phyloP scores from a whole-genome alignment of 1,140 invertebrate species.

The Drosophila pseudoobscura region DNA sequence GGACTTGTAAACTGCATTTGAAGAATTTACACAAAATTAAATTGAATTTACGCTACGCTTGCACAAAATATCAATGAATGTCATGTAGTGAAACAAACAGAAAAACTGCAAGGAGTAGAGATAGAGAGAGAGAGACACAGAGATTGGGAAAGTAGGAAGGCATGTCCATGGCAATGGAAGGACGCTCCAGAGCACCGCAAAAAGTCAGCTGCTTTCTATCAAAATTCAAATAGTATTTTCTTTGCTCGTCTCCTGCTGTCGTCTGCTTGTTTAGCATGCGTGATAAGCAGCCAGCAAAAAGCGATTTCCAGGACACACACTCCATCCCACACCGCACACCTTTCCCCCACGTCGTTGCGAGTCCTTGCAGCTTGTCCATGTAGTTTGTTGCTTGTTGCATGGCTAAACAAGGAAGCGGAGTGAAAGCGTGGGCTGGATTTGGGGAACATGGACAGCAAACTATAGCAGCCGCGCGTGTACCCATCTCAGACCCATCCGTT shows the following conservation, averaged over 20 bases:
- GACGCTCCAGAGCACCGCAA: slow-evolving; percentile 17
- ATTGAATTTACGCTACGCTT: slow-evolving; percentile 79
- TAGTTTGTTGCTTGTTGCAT: too few species aligned
- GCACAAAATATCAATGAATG: slow-evolving; percentile 76
- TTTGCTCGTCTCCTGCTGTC: slow-evolving; percentile 55
- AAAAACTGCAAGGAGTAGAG: slow-evolving; percentile 12
- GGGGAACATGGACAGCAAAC: too few species aligned
- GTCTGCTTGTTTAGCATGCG: slow-evolving; percentile 56
- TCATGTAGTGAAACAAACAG: slow-evolving; percentile 43
- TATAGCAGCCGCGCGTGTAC: too few species aligned
- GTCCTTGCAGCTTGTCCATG: too few species aligned
- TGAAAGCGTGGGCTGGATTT: too few species aligned
- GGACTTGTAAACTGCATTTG: slow-evolving; percentile 77
- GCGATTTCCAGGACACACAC: slow-evolving; percentile 34
- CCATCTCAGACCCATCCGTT: too few species aligned
- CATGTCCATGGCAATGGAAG: slow-evolving; percentile 13
- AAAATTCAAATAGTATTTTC: slow-evolving; percentile 80
- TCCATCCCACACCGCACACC: neutral
- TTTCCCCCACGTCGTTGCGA: too few species aligned
- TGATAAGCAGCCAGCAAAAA: slow-evolving; percentile 73
- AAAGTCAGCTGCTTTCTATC: slow-evolving; percentile 78
- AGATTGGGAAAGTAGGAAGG: too few species aligned
- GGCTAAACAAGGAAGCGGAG: too few species aligned
- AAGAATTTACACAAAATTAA: slow-evolving; percentile 79
- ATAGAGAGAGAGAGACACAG: neutral